Conservation (phyloP, 2,113 vertebrate species). For the Pagrus major region DNA sequence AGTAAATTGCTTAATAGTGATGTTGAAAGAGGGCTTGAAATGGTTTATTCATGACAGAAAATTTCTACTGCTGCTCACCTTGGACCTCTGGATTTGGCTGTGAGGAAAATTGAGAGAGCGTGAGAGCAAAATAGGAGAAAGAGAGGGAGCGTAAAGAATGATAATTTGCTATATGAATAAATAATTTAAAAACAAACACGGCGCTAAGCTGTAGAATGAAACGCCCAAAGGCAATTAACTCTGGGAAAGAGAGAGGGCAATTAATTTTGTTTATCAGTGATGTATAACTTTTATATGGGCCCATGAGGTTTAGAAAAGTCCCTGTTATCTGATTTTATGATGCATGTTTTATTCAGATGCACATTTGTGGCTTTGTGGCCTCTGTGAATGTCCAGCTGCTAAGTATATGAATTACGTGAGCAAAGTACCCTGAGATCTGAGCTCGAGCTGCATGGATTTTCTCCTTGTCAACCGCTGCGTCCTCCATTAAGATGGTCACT, state of each 20-base stretch:
- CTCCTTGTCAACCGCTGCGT: background rate
- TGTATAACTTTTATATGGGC: constrained; percentile 54
- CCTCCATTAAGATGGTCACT: background rate
- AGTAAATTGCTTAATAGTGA: constrained; percentile 46
- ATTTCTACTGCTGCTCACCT: constrained; percentile 53
- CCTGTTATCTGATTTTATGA: constrained; percentile 48
- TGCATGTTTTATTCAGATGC: constrained; percentile 52
- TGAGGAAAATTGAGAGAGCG: background rate
- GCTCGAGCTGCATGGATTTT: background rate
- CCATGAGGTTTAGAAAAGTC: constrained; percentile 33
- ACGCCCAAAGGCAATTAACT: constrained; percentile 70
- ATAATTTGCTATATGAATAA: constrained; percentile 69
- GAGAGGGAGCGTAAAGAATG: constrained; percentile 37
- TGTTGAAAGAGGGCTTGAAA: constrained; percentile 32
- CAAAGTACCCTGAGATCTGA: background rate
- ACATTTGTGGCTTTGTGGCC: constrained; percentile 38
- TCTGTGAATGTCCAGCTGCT: constrained; percentile 40
- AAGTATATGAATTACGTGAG: constrained; percentile 20
- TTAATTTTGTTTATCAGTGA: constrained; percentile 73
- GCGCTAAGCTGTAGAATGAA: constrained; percentile 43
- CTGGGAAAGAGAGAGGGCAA: constrained; percentile 60
- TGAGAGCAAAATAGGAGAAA: background rate
- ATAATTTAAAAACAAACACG: constrained; percentile 65
- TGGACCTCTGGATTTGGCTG: constrained; percentile 47
- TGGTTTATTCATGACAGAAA: constrained; percentile 69